Evolutionary conservation across 2,888 invertebrate species (phyloP).

Genomic region (Loripinus fragilis): DNA sequence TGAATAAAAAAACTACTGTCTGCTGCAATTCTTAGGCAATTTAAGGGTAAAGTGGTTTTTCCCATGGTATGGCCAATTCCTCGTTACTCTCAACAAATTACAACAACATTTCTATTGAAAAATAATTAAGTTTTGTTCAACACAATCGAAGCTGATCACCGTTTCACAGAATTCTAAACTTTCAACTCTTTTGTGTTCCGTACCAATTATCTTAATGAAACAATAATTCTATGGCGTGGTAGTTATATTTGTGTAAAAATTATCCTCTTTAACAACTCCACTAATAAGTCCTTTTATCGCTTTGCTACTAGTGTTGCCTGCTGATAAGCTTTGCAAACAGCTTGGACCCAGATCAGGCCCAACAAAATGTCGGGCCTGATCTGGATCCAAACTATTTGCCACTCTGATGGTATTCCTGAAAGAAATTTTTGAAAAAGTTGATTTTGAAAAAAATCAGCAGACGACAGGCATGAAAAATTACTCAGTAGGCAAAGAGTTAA

Average conservation of each 20-base stretch:
- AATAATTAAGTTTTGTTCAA: not conserved
- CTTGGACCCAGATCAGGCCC: too few relatives aligned
- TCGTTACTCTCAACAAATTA: not conserved
- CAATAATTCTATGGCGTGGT: not conserved
- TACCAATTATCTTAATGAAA: not conserved
- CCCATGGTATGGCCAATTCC: not conserved
- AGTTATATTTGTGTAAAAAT: not conserved
- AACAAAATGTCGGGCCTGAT: too few relatives aligned
- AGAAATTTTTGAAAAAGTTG: too few relatives aligned
- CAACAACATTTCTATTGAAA: not conserved
- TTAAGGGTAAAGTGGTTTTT: too few relatives aligned
- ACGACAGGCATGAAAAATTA: too few relatives aligned
- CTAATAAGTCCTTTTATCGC: not conserved
- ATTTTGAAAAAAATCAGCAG: too few relatives aligned
- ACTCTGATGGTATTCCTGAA: too few relatives aligned
- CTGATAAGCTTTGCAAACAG: too few relatives aligned
- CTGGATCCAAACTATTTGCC: too few relatives aligned
- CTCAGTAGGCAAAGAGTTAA: too few relatives aligned
- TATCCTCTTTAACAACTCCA: not conserved
- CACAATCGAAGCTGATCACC: not conserved
- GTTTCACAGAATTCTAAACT: not conserved
- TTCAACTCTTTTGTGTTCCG: not conserved
- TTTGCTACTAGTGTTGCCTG: not conserved
- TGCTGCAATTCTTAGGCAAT: too few relatives aligned
- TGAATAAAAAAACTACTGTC: too few relatives aligned